Evolutionary conservation across 1,140 invertebrate genomes (phyloP), one percentile per base, ranked within the genome.

Genomic region (Zaprionus capensis): DNA sequence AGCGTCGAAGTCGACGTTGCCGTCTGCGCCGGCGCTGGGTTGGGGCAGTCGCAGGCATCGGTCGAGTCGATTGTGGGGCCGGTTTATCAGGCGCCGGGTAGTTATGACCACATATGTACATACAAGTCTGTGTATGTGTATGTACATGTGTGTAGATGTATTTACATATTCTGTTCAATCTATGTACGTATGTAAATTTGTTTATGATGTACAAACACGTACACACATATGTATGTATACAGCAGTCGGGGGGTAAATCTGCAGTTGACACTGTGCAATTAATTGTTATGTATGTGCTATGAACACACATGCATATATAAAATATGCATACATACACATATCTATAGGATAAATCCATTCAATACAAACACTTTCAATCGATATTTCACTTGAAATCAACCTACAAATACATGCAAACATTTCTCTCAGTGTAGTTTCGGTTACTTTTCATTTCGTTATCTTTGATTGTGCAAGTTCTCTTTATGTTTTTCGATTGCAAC

Each of bases 1-100:
- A 51, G n/a, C 51, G 64, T 55, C 36, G 12, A 6, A 24, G 69
- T 57, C 36, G 49, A 22, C 28, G 44, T 15, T 26, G 49, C 12
- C 36, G 36, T 66, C 62, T 36, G 41, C 61, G 28, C 65, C 51
- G 66, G 15, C 56, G 55, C 55, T 71, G 56, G 44, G 56, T 77
- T 77, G 75, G 31, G 70, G 74, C 74, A 77, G 70, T 72, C 70
- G 63, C 70, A 56, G 57, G 26, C 53, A 51, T 51, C 46, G 46
- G 46, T 24, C 46, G 46, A 51, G 70, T 76, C 53, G 64, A 76
- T 79, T 73, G 68, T 63, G 72, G 72, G 55, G 84, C 84, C 85
- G 85, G 84, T 87, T 87, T 88, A 87, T 87, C 84, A 88, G 83
- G 84, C 87, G 84, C 84, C 81, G 84, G 83, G 78, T 81, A 72